Conservation (phyloP, 2,797 vertebrate genomes). For the Scyliorhinus canicula region DNA sequence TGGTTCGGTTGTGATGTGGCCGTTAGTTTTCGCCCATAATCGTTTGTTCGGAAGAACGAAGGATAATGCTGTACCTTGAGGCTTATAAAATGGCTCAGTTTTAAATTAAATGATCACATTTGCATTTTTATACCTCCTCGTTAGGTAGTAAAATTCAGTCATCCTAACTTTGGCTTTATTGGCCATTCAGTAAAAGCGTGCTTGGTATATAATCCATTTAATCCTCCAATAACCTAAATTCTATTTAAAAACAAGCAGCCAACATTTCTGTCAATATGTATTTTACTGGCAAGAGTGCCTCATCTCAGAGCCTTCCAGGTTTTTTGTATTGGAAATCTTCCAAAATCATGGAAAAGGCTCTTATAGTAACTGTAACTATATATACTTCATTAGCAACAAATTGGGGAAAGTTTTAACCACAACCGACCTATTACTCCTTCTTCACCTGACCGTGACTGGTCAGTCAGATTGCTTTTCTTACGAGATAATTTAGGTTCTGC, state of each 20-base stretch:
- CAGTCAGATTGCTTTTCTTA: not conserved
- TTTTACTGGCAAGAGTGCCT: not conserved
- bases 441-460: not conserved
- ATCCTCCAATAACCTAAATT: not conserved
- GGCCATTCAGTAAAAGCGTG: not conserved
- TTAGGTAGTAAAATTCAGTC: not conserved
- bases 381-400: not conserved
- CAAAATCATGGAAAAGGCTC: not conserved
- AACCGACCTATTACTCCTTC: not conserved
- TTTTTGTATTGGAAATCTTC: not conserved
- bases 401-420: not conserved
- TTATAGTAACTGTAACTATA: not conserved
- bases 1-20: too few relatives aligned
- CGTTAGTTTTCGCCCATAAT: too few relatives aligned
- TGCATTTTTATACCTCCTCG: conserved; percentile 14
- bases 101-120: conserved; percentile 10
- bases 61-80: not conserved
- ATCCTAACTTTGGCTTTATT: not conserved
- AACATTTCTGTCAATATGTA: not conserved
- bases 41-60: not conserved
- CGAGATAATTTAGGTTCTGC: not conserved
- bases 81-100: not conserved
- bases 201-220: not conserved
- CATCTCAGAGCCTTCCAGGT: not conserved
- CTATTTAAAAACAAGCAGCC: not conserved